phyloP scores from a whole-genome alignment of 2,888 invertebrate species.

The Andrena hattorfiana region DNA sequence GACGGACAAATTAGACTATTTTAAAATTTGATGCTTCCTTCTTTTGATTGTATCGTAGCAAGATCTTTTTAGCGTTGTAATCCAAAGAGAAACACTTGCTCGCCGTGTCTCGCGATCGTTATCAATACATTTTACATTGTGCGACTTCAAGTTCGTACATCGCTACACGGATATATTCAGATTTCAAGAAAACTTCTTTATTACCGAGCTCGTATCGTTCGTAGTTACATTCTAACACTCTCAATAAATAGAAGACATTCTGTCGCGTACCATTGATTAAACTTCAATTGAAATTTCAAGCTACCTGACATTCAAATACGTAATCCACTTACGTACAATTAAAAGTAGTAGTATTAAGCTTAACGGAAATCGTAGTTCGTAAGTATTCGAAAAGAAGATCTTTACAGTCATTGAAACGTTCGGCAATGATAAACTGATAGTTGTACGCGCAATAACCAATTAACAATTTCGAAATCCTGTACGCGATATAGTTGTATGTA shows the following conservation, averaged over 20 bases:
- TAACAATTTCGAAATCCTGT: constrained; percentile 5
- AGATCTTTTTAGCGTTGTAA: constrained; percentile 11
- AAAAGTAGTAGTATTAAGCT: background rate
- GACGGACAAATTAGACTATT: constrained; percentile 28
- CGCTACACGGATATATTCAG: constrained; percentile 22
- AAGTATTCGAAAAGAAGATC: constrained; percentile 5
- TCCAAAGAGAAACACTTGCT: constrained; percentile 28
- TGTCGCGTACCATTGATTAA: constrained; percentile 30
- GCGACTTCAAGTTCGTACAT: constrained; percentile 21
- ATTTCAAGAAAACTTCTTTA: constrained; percentile 18
- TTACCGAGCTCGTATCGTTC: constrained; percentile 23
- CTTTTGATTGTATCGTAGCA: constrained; percentile 23
- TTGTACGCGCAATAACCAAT: background rate
- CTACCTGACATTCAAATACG: constrained; percentile 12
- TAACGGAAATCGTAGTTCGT: background rate
- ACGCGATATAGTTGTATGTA: no score
- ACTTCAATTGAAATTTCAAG: constrained; percentile 24
- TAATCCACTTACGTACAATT: constrained; percentile 17
- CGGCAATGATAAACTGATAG: background rate
- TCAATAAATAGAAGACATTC: constrained; percentile 32
- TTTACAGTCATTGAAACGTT: constrained; percentile 5
- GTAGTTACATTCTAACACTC: constrained; percentile 7
- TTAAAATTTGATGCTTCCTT: constrained; percentile 23
- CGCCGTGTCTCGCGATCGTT: background rate
- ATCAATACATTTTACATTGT: constrained; percentile 38